Evolutionary conservation across 2,888 invertebrate species (phyloP), one percentile per base, ranked within the genome.

Genomic region (Tuta absoluta): DNA sequence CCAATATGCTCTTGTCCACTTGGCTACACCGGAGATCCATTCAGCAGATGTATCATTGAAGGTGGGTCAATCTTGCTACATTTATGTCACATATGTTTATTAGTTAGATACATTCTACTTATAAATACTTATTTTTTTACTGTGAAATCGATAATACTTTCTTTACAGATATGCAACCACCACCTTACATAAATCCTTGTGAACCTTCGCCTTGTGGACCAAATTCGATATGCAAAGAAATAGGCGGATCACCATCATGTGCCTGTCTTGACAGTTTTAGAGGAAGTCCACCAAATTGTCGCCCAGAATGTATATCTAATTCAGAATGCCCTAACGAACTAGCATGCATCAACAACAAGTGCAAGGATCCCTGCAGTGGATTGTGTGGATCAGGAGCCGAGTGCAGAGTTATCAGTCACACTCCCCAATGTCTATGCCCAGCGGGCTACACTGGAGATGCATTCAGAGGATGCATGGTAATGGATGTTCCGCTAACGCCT

Each of bases 121-220:
- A n/a, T n/a, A n/a, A n/a, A n/a, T n/a, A n/a, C n/a, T n/a, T n/a
- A n/a, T n/a, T n/a, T n/a, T n/a, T 28, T 28, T 28, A 33, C 8
- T 1, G 49, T 8, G 51, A 24, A 45, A 41, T 53, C 51, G 23
- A 65, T 11, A 17, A 49, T 11, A 4, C 7, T 53, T 51, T 65
- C 69, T 38, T 85, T 87, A 67, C 78, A 91, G 91, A 84, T 72
- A 59, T 72, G 14, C 75, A 77, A 69, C 77, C 79, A 63, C 77
- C 81, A 65, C 69, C 73, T 48, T 90, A 84, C 66, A 76, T 86
- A 4, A 89, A 90, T 70, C 95, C 94, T 8, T 96, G 96, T 76
- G 91, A 93, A 72, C 95, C 95, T 24, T 95, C 95, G 11, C 96
- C 96, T 0, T 96, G 96, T 79, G 96, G 96, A 21, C 93, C 95